Conservation (phyloP, 2,113 vertebrate genomes). For the Mustelus asterias region DNA sequence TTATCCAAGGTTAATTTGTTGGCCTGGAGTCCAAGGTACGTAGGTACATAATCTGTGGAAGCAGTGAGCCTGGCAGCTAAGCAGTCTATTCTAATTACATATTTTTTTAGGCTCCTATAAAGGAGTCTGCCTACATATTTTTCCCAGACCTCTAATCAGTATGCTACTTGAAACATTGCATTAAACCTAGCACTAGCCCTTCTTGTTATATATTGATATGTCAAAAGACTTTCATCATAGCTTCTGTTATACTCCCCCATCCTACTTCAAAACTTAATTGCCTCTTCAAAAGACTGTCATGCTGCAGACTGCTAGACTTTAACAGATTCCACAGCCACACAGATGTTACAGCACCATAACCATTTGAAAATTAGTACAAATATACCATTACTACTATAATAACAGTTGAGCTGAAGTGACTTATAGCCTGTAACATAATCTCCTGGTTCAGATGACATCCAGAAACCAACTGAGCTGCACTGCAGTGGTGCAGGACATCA, state of each 20-base stretch:
- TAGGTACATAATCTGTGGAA: not conserved
- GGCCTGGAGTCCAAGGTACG: not conserved
- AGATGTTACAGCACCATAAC: constrained; percentile 28
- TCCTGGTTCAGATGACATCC: not conserved
- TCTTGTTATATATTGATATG: constrained; percentile 22
- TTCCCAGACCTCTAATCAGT: not conserved
- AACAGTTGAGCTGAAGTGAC: constrained; percentile 23
- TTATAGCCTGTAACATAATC: constrained; percentile 19
- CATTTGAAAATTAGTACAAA: constrained; percentile 29
- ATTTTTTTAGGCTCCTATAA: not conserved
- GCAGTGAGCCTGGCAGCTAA: not conserved
- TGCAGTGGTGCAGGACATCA: constrained; percentile 6
- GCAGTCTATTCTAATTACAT: not conserved
- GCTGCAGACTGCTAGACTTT: not conserved
- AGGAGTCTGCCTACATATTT: not conserved
- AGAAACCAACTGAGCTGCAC: not conserved
- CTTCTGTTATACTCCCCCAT: not conserved
- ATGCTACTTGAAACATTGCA: not conserved
- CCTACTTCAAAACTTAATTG: constrained; percentile 2
- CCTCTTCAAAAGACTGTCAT: constrained; percentile 15
- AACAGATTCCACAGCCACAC: constrained; percentile 3
- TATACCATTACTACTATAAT: constrained; percentile 15
- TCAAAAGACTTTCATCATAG: constrained; percentile 2
- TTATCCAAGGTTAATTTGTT: not conserved
- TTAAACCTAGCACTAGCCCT: not conserved